Conservation (phyloP, 53 echinoderm and acorn worm species). For the Luidia sarsii region DNA sequence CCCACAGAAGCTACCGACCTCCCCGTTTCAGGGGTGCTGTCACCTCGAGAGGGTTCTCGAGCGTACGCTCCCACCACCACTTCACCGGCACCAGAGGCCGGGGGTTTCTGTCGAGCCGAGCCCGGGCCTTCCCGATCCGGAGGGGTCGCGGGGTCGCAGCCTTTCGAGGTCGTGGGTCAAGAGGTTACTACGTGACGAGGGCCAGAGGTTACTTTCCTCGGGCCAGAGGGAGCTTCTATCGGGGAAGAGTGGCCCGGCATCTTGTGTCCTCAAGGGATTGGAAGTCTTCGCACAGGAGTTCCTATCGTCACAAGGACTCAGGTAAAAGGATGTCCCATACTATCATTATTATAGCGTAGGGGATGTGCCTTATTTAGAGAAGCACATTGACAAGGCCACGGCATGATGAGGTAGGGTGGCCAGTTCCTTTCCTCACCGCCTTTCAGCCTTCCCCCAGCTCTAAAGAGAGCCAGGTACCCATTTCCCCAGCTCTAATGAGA, state of each 20-base stretch:
- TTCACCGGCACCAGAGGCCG: neutral
- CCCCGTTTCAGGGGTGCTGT: too few species aligned
- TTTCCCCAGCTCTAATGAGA: too few species aligned
- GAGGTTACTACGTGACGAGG: neutral
- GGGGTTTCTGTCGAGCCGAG: conserved; percentile 2
- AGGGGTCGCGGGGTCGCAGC: conserved; percentile 28
- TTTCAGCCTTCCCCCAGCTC: too few species aligned
- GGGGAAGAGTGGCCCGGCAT: conserved; percentile 8
- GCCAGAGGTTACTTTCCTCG: too few species aligned
- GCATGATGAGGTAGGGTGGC: too few species aligned
- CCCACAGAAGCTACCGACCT: neutral
- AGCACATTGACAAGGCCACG: too few species aligned
- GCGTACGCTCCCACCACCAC: neutral
- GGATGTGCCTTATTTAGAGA: too few species aligned
- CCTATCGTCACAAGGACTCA: too few species aligned
- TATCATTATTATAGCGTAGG: too few species aligned
- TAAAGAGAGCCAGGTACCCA: too few species aligned
- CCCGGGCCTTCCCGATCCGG: neutral
- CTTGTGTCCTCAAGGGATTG: neutral
- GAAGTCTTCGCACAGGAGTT: neutral
- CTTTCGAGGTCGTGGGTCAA: conserved; percentile 35
- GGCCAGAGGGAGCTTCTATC: conserved; percentile 8
- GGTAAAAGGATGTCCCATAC: too few species aligned
- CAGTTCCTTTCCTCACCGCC: too few species aligned
- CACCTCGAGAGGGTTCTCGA: neutral